Evolutionary conservation across 2,888 invertebrate species (phyloP).

Genomic region (Tetheella fluctuosa): DNA sequence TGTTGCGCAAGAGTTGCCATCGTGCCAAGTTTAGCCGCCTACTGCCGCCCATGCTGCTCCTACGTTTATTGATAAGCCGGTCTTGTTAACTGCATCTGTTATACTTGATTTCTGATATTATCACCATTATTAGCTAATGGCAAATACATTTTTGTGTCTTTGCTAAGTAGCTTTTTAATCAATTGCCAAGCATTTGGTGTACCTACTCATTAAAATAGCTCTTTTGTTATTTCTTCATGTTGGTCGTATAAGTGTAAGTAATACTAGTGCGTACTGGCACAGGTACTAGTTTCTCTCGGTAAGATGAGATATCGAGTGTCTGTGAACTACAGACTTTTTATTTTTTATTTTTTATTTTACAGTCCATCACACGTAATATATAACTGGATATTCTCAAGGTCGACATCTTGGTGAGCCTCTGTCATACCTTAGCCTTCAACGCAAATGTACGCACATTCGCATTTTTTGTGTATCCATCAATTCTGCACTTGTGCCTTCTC

Average conservation of each 20-base stretch:
- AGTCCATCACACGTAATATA: conserved; percentile 34
- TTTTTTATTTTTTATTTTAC: no score
- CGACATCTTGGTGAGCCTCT: conserved; percentile 40
- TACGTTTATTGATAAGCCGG: conserved; percentile 53
- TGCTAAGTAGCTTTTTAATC: neutral
- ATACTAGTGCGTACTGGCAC: neutral
- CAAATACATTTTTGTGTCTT: neutral
- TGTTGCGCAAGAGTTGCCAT: conserved; percentile 60
- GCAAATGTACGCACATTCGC: conserved; percentile 14
- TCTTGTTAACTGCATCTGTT: conserved; percentile 39
- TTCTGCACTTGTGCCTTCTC: neutral
- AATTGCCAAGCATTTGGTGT: neutral
- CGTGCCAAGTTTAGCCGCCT: conserved; percentile 74
- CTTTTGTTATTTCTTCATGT: conserved; percentile 2
- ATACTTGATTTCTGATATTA: conserved; percentile 24
- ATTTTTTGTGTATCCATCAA: conserved; percentile 13
- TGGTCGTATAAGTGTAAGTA: neutral
- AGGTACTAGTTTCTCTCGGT: conserved; percentile 26
- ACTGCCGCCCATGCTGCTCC: conserved; percentile 67
- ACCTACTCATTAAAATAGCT: neutral
- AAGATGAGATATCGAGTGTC: conserved; percentile 39
- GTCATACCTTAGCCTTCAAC: conserved; percentile 32
- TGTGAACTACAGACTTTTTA: conserved; percentile 39
- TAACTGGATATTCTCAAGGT: conserved; percentile 46
- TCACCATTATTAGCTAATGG: neutral